These are phyloP conservation scores for Emys orbicularis DNA, from an alignment of 2,797 vertebrate species.

Conservation along the genomic window DNA sequence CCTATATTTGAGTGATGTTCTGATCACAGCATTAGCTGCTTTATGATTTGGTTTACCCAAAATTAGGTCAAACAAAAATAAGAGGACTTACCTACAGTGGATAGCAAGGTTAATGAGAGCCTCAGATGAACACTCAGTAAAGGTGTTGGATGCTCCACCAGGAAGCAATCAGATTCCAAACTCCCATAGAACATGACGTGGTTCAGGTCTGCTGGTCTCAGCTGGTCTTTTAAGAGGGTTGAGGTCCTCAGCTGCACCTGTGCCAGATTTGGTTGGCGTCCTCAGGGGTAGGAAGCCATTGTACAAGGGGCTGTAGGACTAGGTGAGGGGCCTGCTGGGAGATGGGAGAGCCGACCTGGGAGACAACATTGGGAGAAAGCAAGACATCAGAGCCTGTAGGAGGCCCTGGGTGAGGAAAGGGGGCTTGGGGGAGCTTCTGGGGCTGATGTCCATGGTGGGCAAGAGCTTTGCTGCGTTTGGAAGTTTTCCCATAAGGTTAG, in stretches of 20 bases:
- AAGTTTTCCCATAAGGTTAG: background rate
- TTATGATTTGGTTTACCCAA: background rate
- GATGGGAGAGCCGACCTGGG: background rate
- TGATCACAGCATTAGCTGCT: background rate
- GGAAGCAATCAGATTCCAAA: background rate
- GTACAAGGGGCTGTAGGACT: background rate
- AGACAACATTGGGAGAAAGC: background rate
- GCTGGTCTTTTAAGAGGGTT: background rate
- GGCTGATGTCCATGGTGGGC: background rate
- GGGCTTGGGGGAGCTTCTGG: background rate
- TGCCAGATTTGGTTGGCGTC: background rate
- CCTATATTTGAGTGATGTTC: background rate
- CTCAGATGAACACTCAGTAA: background rate
- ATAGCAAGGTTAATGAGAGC: background rate
- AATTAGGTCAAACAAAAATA: background rate
- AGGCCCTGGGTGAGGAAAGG: background rate
- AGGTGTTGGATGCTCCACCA: too few species aligned
- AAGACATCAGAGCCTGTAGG: background rate
- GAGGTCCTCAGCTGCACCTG: background rate
- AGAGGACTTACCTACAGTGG: background rate
- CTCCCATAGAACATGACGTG: background rate
- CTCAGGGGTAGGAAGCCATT: background rate
- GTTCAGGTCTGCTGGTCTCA: background rate
- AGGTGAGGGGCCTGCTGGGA: background rate
- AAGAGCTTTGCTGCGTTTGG: background rate